A percentile compares a stretch with the other conserved stretches of the same genome.
These are phyloP conservation scores for Canis aureus DNA, from an alignment of 2,113 vertebrate genomes.

Conservation along the genomic window DNA sequence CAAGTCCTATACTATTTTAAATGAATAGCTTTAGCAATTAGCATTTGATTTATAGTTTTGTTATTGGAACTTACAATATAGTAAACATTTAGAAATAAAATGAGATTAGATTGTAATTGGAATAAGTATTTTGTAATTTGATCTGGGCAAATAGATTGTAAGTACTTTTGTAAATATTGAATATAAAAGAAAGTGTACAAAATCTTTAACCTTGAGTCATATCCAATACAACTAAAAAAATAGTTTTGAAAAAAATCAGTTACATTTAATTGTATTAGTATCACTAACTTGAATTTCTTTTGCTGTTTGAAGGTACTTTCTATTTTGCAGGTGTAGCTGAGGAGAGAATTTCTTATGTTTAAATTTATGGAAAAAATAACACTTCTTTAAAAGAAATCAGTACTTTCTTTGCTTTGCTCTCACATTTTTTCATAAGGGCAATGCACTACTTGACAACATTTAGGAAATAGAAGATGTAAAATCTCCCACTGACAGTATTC, in stretches of 20 bases:
- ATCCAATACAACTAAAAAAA: background rate
- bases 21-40: background rate
- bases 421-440: background rate
- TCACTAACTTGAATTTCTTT: background rate
- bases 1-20: background rate
- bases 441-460: background rate
- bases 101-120: background rate
- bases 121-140: background rate
- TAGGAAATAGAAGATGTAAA: background rate
- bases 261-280: background rate
- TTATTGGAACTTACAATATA: background rate
- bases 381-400: background rate
- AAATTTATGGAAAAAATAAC: background rate
- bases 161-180: background rate
- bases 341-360: background rate
- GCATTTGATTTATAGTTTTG: background rate
- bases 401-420: background rate
- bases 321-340: background rate
- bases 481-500: background rate
- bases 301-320: background rate
- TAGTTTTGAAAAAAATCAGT: slow-evolving; percentile 1
- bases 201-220: background rate
- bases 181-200: background rate
- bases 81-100: background rate
- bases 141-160: background rate